These are phyloP conservation scores for Drosophila ambigua DNA, from an alignment of 1,140 invertebrate species.

Conservation along the genomic window DNA sequence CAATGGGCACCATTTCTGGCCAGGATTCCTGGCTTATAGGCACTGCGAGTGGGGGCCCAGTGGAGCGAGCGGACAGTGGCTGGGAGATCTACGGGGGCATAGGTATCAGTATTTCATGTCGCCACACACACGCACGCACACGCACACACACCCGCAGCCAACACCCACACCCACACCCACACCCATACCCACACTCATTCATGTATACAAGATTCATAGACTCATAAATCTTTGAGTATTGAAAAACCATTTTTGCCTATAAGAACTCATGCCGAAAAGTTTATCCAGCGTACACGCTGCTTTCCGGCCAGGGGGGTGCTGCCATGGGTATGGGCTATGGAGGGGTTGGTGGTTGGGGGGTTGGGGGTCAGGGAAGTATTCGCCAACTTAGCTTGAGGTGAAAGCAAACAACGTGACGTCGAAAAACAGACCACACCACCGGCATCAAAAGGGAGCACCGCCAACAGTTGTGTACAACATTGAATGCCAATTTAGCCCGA, in stretches of 20 bases:
- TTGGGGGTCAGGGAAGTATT: conserved; percentile 39
- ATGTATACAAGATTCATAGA: conserved; percentile 79
- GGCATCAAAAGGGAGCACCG: not conserved
- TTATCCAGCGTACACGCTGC: conserved; percentile 55
- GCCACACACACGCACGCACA: conserved; percentile 18
- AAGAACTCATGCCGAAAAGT: conserved; percentile 77
- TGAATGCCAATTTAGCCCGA: conserved; percentile 72
- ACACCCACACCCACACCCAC: conserved; percentile 17
- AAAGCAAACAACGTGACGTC: conserved; percentile 79
- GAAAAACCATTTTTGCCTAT: conserved; percentile 81
- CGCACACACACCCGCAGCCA: conserved; percentile 7
- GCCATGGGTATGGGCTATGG: not conserved
- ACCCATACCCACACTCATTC: conserved; percentile 24
- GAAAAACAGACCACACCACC: conserved; percentile 37
- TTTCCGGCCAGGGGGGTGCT: conserved; percentile 15
- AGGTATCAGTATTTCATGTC: conserved; percentile 69
- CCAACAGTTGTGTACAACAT: conserved; percentile 66
- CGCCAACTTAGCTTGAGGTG: conserved; percentile 75
- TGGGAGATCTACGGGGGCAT: not conserved
- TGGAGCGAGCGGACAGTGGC: not conserved
- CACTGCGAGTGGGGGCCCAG: conserved; percentile 2
- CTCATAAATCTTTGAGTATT: conserved; percentile 82
- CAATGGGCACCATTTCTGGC: conserved; percentile 8
- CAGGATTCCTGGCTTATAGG: conserved; percentile 23
- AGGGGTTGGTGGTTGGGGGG: not conserved